phyloP scores from a whole-genome alignment of 1,140 invertebrate species.

The Dendrolimus punctatus region DNA sequence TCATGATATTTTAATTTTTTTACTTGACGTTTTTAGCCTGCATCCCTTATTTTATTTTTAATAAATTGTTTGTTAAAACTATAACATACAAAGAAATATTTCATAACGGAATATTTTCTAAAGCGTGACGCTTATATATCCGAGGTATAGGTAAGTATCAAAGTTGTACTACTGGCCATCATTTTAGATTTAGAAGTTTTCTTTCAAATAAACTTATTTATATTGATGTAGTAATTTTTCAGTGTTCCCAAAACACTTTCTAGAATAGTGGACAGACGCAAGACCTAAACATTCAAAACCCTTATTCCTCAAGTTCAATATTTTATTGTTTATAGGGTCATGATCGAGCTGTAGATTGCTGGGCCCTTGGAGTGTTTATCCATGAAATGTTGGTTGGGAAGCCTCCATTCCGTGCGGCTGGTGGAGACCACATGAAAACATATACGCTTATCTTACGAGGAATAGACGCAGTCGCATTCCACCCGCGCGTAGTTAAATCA shows the following conservation, averaged over 20 bases:
- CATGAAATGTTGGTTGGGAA: conserved; percentile 94
- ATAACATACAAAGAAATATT: no score
- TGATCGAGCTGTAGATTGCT: conserved; percentile 94
- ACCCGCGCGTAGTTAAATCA: conserved; percentile 83
- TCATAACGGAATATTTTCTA: no score
- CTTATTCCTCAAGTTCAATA: not conserved
- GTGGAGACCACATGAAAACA: conserved; percentile 93
- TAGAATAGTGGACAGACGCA: not conserved
- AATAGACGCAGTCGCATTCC: conserved; percentile 91
- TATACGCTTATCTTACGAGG: conserved; percentile 96
- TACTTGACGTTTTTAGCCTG: no score
- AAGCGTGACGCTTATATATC: no score
- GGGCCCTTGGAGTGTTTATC: conserved; percentile 94
- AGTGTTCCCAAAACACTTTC: not conserved
- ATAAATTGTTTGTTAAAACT: no score
- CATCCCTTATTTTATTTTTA: no score
- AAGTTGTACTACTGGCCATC: no score
- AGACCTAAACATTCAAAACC: not conserved
- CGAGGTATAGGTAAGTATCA: no score
- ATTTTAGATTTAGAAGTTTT: no score
- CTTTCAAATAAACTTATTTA: no score
- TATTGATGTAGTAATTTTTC: no score
- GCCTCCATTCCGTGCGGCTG: conserved; percentile 93
- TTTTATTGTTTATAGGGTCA: conserved; percentile 79
- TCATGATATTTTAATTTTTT: no score